Conservation (phyloP, 2,888 invertebrate species). For the Troides helena region DNA sequence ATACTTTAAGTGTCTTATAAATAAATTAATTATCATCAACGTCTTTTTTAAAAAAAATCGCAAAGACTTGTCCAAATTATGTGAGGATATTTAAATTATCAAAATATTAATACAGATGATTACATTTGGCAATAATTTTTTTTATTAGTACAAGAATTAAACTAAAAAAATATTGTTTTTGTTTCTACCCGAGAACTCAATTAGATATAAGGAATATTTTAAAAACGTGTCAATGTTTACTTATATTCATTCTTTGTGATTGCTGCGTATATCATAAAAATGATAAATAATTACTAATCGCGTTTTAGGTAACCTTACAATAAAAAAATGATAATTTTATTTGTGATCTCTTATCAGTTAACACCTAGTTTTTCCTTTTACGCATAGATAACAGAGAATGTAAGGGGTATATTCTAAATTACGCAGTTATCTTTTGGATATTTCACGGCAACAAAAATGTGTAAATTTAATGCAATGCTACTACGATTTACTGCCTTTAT, state of each 20-base stretch:
- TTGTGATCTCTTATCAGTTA: constrained; percentile 20
- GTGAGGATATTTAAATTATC: too few species aligned
- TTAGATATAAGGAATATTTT: background rate
- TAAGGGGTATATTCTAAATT: background rate
- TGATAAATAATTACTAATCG: constrained; percentile 12
- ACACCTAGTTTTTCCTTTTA: constrained; percentile 9
- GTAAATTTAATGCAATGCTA: background rate
- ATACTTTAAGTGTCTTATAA: background rate
- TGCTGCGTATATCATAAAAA: constrained; percentile 6
- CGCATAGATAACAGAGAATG: background rate
- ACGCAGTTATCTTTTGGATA: background rate
- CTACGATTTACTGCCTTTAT: background rate
- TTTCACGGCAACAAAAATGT: background rate
- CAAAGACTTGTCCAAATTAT: too few species aligned
- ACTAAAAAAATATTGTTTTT: too few species aligned
- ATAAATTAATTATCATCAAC: background rate
- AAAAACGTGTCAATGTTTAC: background rate
- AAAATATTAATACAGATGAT: too few species aligned
- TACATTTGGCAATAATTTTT: too few species aligned
- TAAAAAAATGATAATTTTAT: constrained; percentile 5
- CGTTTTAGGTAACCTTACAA: constrained; percentile 13
- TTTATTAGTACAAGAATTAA: too few species aligned
- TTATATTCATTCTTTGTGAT: background rate
- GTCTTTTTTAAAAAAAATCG: too few species aligned
- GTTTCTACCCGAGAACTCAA: background rate